These are phyloP conservation scores for Macrotrachela quadricornifera DNA, from an alignment of 1,140 invertebrate species.

Conservation along the genomic window DNA sequence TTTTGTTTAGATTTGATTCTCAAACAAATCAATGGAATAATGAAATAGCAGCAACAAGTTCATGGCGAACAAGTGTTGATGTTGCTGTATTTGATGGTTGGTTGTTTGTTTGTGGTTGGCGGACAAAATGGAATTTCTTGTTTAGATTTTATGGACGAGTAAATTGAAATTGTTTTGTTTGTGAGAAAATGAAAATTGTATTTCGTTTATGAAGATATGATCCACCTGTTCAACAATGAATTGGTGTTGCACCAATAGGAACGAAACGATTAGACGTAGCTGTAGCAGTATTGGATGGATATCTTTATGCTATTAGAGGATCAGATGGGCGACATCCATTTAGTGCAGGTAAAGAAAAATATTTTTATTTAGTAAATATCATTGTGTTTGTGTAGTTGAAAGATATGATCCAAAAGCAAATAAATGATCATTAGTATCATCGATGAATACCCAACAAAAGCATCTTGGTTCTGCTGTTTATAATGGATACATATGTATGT, in stretches of 20 bases:
- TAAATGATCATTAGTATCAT: slow-evolving; percentile 81
- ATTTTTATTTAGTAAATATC: too few relatives aligned
- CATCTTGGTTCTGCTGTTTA: slow-evolving; percentile 94
- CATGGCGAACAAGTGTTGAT: slow-evolving; percentile 84
- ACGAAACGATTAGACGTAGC: slow-evolving; percentile 84
- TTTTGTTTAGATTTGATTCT: too few relatives aligned
- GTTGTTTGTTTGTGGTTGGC: slow-evolving; percentile 80
- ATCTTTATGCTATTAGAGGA: slow-evolving; percentile 86
- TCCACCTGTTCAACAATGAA: slow-evolving; percentile 89
- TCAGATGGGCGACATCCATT: slow-evolving; percentile 86
- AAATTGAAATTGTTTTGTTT: too few relatives aligned
- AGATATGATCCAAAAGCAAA: too few relatives aligned
- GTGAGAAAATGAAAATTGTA: too few relatives aligned
- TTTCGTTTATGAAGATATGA: too few relatives aligned
- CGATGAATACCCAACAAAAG: slow-evolving; percentile 87
- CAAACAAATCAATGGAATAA: slow-evolving; percentile 93
- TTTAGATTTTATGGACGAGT: slow-evolving; percentile 44
- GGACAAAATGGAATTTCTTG: slow-evolving; percentile 90
- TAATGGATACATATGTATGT: slow-evolving; percentile 92
- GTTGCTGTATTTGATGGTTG: slow-evolving; percentile 87
- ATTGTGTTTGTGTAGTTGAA: too few relatives aligned
- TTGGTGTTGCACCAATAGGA: slow-evolving; percentile 86
- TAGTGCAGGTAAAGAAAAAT: slow-evolving; percentile 52
- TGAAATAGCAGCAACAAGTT: slow-evolving; percentile 87
- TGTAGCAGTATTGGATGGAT: slow-evolving; percentile 79